Evolutionary conservation across 2,113 vertebrate species (phyloP), one percentile per base, ranked within the genome.

Genomic region (Glaucidium brasilianum): DNA sequence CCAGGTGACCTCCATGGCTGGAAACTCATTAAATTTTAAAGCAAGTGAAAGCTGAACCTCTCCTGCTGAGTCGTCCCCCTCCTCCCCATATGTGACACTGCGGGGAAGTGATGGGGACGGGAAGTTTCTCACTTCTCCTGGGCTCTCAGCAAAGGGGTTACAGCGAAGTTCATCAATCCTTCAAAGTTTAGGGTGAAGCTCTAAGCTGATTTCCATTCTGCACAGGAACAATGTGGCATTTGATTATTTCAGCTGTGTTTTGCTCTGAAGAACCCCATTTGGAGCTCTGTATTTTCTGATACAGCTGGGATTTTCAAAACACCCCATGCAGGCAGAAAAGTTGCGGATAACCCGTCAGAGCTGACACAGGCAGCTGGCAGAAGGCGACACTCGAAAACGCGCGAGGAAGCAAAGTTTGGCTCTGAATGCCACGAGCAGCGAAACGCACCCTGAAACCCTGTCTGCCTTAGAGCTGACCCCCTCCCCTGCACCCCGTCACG

Each of bases 161-260:
- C 60, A 37, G 60, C n/a, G n/a, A 62, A 73, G 75, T n/a, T 53
- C 49, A 7, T 2, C 25, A 52, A 53, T 21, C 94, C 85, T 39
- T 9, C 47, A 15, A 2, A 27, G 73, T 37, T 37, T 7, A 1
- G 30, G 63, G 58, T 5, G 47, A 41, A 37, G 68, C 30, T 37
- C 1, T 2, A 26, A 26, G 74, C 78, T 16, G 52, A 10, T 53
- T 85, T 22, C n/a, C 74, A 52, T 43, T 34, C 29, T 5, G 26
- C 7, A 0, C 13, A 29, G 74, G 41, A 63, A 81, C 68, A 76
- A 68, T 20, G 74, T 11, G 37, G 27, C 5, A 1, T 68, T 49
- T 58, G 89, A 83, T 92, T n/a, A 52, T 58, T 72, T 73, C 82
- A 76, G 87, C 92, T 85, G 95, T 72, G 77, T 88, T 94, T 90